Conservation (phyloP, 2,888 invertebrate genomes). For the Noctuana brunneofusca region DNA sequence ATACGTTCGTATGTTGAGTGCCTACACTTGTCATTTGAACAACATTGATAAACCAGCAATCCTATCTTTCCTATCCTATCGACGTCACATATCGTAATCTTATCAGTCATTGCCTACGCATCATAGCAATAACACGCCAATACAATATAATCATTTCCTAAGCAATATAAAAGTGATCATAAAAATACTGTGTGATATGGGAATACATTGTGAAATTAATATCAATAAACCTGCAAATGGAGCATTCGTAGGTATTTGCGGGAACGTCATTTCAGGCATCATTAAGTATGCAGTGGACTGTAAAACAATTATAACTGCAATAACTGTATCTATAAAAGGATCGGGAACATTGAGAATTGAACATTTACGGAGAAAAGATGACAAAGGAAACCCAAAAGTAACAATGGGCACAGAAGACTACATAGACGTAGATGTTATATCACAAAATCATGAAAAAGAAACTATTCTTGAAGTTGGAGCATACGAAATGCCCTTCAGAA, state of each 20-base stretch:
- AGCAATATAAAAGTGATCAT: background rate
- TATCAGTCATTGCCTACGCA: background rate
- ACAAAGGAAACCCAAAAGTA: background rate
- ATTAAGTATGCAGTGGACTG: constrained; percentile 1
- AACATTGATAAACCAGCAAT: background rate
- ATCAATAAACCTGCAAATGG: background rate
- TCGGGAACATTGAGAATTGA: background rate
- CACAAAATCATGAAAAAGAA: background rate
- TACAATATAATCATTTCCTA: background rate
- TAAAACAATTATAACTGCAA: background rate
- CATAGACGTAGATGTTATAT: background rate
- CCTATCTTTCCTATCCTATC: background rate
- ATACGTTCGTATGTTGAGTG: no score
- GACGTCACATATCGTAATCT: background rate
- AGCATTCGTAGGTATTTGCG: background rate
- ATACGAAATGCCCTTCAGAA: background rate
- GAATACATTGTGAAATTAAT: constrained; percentile 5
- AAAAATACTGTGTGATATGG: background rate
- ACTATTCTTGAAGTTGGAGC: background rate
- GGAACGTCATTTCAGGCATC: background rate
- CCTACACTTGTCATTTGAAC: no score
- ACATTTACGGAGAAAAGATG: background rate
- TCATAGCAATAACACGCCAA: background rate
- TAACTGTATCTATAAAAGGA: constrained; percentile 1
- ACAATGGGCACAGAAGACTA: background rate